phyloP scores from a whole-genome alignment of 2,113 vertebrate species.

The Notarius quadriscutis region DNA sequence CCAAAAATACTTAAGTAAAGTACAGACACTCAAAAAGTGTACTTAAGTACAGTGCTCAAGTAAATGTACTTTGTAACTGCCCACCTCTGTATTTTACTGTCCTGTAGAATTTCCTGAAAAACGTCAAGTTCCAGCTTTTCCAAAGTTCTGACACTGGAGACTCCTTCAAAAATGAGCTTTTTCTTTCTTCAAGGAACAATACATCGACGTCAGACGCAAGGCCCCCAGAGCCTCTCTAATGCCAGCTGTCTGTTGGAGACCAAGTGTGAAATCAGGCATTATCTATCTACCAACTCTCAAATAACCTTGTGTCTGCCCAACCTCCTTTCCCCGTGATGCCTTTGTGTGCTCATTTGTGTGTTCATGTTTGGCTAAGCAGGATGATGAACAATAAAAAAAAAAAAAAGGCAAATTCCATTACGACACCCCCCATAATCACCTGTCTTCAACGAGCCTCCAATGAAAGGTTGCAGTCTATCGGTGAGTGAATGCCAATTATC shows the following conservation, averaged over 20 bases:
- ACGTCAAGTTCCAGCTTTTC: background rate
- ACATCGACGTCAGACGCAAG: background rate
- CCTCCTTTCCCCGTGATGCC: slow-evolving; percentile 50
- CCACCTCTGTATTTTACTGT: background rate
- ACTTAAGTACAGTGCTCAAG: too few species aligned
- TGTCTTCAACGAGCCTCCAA: slow-evolving; percentile 38
- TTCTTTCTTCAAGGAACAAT: background rate
- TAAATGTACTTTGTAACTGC: too few species aligned
- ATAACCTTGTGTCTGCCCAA: slow-evolving; percentile 61
- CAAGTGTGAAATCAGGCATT: slow-evolving; percentile 71
- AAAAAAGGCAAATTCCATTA: background rate
- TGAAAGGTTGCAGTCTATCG: slow-evolving; percentile 54
- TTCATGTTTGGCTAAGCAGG: background rate
- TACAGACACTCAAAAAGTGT: too few species aligned
- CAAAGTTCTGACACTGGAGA: background rate
- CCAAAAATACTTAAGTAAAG: too few species aligned
- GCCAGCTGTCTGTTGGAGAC: slow-evolving; percentile 70
- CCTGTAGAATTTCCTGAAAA: background rate
- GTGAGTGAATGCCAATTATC: slow-evolving; percentile 55
- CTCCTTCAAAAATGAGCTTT: background rate
- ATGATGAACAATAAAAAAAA: background rate
- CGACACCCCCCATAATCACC: slow-evolving; percentile 46
- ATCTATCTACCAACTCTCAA: slow-evolving; percentile 63
- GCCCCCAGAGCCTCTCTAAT: background rate
- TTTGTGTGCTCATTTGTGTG: background rate